These are phyloP conservation scores for Tryphoninae sp. DNA, from an alignment of 2,888 invertebrate genomes.

Conservation along the genomic window DNA sequence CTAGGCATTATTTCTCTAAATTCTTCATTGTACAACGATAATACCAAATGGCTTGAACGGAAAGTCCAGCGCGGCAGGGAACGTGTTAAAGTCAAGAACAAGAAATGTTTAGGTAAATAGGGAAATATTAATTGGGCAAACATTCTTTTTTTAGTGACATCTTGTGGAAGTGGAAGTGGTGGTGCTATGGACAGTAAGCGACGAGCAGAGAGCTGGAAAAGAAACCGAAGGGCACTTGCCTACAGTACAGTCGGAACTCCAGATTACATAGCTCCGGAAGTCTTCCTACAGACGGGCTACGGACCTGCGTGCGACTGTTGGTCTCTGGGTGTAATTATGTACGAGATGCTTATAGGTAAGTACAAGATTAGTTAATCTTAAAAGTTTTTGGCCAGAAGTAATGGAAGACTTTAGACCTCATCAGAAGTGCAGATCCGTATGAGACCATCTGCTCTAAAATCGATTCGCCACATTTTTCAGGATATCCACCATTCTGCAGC, in stretches of 20 bases:
- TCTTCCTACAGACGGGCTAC: conserved; percentile 98
- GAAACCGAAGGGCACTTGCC: conserved; percentile 96
- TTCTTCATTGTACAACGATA: too few species aligned
- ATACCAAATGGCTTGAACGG: too few species aligned
- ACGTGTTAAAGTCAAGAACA: not conserved
- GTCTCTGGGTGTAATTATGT: conserved; percentile 99
- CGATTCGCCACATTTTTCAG: conserved; percentile 76
- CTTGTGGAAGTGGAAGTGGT: conserved; percentile 79
- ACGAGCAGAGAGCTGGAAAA: conserved; percentile 99
- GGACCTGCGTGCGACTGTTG: conserved; percentile 99
- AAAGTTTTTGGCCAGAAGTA: too few species aligned
- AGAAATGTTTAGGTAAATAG: not conserved
- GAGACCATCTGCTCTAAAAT: not conserved
- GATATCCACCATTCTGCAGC: conserved; percentile 99
- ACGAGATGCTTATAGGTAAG: conserved; percentile 98
- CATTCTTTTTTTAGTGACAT: conserved; percentile 74
- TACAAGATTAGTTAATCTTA: not conserved
- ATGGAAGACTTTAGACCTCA: too few species aligned
- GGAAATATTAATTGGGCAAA: not conserved
- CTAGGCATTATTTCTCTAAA: too few species aligned
- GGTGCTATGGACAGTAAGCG: conserved; percentile 98
- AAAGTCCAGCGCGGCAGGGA: too few species aligned
- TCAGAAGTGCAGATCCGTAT: too few species aligned
- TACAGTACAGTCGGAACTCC: conserved; percentile 98
- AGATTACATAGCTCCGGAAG: conserved; percentile 99